A percentile compares a stretch with the other conserved stretches of the same genome.
phyloP scores from a whole-genome alignment of 2,113 vertebrate species.

The Lagopus muta region DNA sequence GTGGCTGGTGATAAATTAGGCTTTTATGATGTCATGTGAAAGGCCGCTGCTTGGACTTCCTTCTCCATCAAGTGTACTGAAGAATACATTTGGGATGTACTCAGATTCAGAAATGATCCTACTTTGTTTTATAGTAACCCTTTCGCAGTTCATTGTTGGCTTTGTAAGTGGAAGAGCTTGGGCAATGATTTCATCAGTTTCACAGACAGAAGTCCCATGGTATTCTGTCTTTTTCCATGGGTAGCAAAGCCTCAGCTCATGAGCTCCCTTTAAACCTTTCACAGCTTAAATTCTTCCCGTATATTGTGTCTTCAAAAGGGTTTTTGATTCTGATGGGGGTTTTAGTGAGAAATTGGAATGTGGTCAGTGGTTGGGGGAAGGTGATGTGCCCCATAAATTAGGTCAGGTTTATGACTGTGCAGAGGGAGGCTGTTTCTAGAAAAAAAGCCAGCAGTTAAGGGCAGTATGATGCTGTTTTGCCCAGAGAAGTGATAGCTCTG shows the following conservation, averaged over 20 bases:
- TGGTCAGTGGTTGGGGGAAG: not conserved
- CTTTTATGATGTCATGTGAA: slow-evolving; percentile 95
- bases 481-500: not conserved
- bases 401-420: not conserved
- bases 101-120: slow-evolving; percentile 30
- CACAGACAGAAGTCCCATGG: not conserved
- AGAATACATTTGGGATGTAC: slow-evolving; percentile 75
- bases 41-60: slow-evolving; percentile 87
- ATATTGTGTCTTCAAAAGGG: slow-evolving; percentile 26
- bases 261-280: slow-evolving; percentile 10
- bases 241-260: not conserved
- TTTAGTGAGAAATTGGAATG: slow-evolving; percentile 50
- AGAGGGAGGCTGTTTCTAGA: not conserved
- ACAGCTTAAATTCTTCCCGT: not conserved
- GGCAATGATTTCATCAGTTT: not conserved
- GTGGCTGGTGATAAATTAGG: slow-evolving; percentile 93
- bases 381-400: not conserved
- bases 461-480: not conserved
- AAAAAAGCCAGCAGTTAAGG: not conserved
- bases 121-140: slow-evolving; percentile 69
- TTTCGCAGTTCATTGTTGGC: not conserved
- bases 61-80: slow-evolving; percentile 64
- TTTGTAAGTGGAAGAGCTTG: not conserved
- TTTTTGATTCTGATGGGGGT: not conserved
- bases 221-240: not conserved